A percentile compares a stretch with the other conserved stretches of the same genome.
These are phyloP conservation scores for Neoniphon sammara DNA, from an alignment of 2,797 vertebrate species.

Conservation along the genomic window DNA sequence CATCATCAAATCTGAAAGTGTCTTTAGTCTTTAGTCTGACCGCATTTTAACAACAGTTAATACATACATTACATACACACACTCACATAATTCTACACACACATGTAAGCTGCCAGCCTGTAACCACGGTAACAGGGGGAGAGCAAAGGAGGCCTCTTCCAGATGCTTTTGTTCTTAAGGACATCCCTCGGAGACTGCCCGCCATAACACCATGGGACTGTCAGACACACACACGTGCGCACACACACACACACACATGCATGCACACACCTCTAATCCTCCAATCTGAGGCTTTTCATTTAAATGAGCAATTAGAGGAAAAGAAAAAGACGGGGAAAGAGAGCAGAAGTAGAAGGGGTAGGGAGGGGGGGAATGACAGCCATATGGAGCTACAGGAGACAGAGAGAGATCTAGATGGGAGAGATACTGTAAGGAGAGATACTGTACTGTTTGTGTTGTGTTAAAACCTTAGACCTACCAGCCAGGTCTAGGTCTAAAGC, in stretches of 20 bases:
- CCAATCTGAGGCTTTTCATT: conserved; percentile 74
- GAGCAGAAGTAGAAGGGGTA: conserved; percentile 15
- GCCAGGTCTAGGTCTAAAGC: too few species aligned
- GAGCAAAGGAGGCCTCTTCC: conserved; percentile 72
- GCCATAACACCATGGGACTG: conserved; percentile 68
- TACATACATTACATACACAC: conserved; percentile 40
- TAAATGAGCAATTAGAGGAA: conserved; percentile 79
- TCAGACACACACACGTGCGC: conserved; percentile 4
- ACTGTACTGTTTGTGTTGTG: conserved; percentile 2
- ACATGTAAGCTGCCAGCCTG: conserved; percentile 60
- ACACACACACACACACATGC: conserved; percentile 10
- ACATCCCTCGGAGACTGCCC: conserved; percentile 79
- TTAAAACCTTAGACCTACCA: conserved; percentile 26
- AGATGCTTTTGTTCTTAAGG: conserved; percentile 80
- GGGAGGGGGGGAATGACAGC: conserved; percentile 37
- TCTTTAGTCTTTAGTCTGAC: too few species aligned
- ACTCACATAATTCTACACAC: conserved; percentile 43
- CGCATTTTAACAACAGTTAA: conserved; percentile 19
- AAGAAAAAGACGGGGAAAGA: conserved; percentile 26
- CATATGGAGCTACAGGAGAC: conserved; percentile 61
- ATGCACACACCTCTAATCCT: conserved; percentile 64
- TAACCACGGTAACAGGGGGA: conserved; percentile 78
- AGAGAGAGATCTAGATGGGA: conserved; percentile 54
- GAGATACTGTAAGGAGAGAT: conserved; percentile 16
- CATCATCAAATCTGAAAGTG: too few species aligned